Evolutionary conservation across 1,140 invertebrate genomes (phyloP).

Genomic region (Drosophila gunungcola): DNA sequence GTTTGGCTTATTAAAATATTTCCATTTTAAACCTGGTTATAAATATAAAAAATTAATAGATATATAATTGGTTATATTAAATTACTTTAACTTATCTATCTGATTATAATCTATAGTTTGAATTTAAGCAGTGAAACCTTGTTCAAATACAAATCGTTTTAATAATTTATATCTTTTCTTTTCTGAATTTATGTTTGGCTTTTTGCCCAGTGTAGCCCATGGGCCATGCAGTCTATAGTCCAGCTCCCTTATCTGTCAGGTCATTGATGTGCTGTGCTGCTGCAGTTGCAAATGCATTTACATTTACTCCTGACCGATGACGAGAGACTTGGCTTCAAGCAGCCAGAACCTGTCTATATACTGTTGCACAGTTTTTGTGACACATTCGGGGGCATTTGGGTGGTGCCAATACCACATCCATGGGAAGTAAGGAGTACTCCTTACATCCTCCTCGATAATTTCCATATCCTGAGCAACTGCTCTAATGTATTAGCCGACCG

Average conservation of each 20-base stretch:
- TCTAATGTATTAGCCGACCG: constrained; percentile 44
- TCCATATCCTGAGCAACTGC: constrained; percentile 46
- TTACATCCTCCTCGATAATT: constrained; percentile 42
- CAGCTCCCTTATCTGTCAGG: constrained; percentile 1
- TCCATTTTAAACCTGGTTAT: too few relatives aligned
- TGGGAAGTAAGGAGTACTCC: background rate
- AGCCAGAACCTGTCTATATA: background rate
- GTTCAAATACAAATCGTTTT: too few relatives aligned
- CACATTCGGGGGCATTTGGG: constrained; percentile 2
- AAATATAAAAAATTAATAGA: too few relatives aligned
- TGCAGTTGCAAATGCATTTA: constrained; percentile 47
- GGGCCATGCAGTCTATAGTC: constrained; percentile 8
- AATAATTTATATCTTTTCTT: background rate
- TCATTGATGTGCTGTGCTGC: constrained; percentile 28
- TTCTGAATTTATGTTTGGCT: background rate
- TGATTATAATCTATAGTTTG: too few relatives aligned
- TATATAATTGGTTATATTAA: too few relatives aligned
- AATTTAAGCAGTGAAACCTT: too few relatives aligned
- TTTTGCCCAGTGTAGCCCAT: constrained; percentile 1
- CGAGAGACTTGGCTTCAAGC: constrained; percentile 19
- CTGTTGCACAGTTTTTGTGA: constrained; percentile 30
- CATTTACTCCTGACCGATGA: constrained; percentile 47
- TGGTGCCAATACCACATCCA: too few relatives aligned
- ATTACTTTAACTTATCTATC: too few relatives aligned
- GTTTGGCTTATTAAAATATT: too few relatives aligned